Base-by-base conservation (phyloP, 1,140 invertebrate genomes). In the Globodera rostochiensis region DNA sequence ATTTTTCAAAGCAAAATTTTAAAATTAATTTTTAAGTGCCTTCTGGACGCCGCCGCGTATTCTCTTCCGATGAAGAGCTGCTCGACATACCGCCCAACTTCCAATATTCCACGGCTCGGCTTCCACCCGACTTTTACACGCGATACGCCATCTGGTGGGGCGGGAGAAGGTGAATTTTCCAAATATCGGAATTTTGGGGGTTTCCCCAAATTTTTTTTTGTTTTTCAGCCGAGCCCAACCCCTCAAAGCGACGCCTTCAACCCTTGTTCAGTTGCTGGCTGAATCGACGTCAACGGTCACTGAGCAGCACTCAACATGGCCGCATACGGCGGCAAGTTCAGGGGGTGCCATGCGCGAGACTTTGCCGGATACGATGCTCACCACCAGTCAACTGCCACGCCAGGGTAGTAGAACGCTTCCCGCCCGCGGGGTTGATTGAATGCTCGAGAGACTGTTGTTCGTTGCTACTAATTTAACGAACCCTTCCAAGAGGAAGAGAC, bases 11-110 rank as follows among this genome's bases (percentile, higher is more conserved):
- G 25, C 21, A 45, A 71, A 45, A 45, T 45, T 25, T 25, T 71
- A 9, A 47, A 36, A 71, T 36, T 7, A 47, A 25, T 71, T 71
- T 71, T 25, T 11, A 36, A 71, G 69, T 45, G 36, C 69, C 69
- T 4, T 71, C 25, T 11, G 69, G 13, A n/a, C 11, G 67, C 9
- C 77, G 77, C 9, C 53, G 64, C 6, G 19, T 78, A 4, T 78
- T 78, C 70, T 78, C 77, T n/a, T 78, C 77, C 0, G 77, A 78
- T 25, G 77, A 78, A n/a, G 77, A 78, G 11, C 66, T 78, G 64
- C 64, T 69, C 5, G 77, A 78, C 50, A 78, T 69, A 64, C 77
- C 77, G 70, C 77, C 77, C 13, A 78, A 78, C 66, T 78, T 78
- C 49, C 70, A 49, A 21, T 78, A 78, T 9, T 78, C 77, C n/a